A percentile compares a stretch with the other conserved stretches of the same genome.
phyloP scores from a whole-genome alignment of 1,140 invertebrate species.

The Camponotus vicinus region DNA sequence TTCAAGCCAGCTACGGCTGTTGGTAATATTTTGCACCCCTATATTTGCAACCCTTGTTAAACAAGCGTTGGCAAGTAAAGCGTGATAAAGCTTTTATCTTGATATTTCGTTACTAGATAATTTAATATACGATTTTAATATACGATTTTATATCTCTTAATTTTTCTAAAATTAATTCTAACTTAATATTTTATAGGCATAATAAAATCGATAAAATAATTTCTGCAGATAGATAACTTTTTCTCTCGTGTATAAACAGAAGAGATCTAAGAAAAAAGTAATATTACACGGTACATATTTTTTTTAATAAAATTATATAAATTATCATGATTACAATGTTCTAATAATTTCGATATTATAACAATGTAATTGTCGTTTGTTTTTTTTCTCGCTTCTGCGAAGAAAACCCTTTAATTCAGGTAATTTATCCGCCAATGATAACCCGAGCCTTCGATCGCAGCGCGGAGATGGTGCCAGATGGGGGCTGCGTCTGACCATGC shows the following conservation, averaged over 20 bases:
- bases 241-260: neutral
- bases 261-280: neutral
- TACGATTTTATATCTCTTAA: neutral
- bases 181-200: no score
- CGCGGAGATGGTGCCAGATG: conserved; percentile 66
- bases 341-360: neutral
- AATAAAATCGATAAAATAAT: no score
- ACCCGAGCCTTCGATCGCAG: neutral
- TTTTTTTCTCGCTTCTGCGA: neutral
- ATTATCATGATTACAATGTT: conserved; percentile 10
- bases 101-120: neutral
- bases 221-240: neutral
- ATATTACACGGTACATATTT: neutral
- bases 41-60: conserved; percentile 2
- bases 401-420: no score
- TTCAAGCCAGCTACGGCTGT: neutral
- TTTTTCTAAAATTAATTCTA: neutral
- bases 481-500: conserved; percentile 58
- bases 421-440: conserved; percentile 6
- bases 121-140: neutral
- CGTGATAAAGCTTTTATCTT: neutral
- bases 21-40: conserved; percentile 46
- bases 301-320: neutral
- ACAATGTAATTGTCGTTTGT: neutral
- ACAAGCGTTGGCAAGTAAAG: conserved; percentile 10